Base-by-base conservation (phyloP, 92 coral and sea anemone genomes). In the Pocillopora grandis region DNA sequence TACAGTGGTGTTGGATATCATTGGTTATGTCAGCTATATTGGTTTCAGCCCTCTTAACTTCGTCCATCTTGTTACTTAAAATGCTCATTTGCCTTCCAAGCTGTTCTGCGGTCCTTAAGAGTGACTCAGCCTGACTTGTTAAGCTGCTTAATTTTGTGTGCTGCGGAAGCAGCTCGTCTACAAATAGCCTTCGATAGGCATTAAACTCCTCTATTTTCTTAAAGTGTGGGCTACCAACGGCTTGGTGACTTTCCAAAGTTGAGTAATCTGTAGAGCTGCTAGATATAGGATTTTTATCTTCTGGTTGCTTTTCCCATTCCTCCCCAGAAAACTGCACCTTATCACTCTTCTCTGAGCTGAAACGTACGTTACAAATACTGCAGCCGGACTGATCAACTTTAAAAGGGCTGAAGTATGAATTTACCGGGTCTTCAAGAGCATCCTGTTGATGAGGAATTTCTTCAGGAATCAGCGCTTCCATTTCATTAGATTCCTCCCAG, bases 371-470 rank as follows among this genome's bases (percentile, higher is more conserved):
- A 20, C 75, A 70, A 70, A 70, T 70, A 7, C 75, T 55, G 42
- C 75, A 70, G 42, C 75, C 75, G 42, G 75, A 70, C 42, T 6
- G 75, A 70, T 70, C 75, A 70, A 36, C 75, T 70, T 10, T 70
- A 70, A 70, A 70, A 12, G 55, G 10, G 8, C 75, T 70, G 57
- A 70, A 70, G 75, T 70, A 70, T 2, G 1, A 1, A 37, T 15
- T 4, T 3, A 70, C 2, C 5, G 75, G 75, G 42, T 70, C 75
- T 70, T 70, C 75, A 15, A 33, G 9, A 20, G 19, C 75, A 35
- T 70, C 20, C 75, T 36, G n/a, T 37, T 70, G 55, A 37, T 20
- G 9, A 70, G 55, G 75, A 70, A 16, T 1, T 4, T 69, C 74
- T 15, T 36, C 74, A 10, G 21, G 20, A 15, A 11, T 36, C 56